Evolutionary conservation across 2,888 invertebrate genomes (phyloP).

Genomic region (Drosophila falleni): DNA sequence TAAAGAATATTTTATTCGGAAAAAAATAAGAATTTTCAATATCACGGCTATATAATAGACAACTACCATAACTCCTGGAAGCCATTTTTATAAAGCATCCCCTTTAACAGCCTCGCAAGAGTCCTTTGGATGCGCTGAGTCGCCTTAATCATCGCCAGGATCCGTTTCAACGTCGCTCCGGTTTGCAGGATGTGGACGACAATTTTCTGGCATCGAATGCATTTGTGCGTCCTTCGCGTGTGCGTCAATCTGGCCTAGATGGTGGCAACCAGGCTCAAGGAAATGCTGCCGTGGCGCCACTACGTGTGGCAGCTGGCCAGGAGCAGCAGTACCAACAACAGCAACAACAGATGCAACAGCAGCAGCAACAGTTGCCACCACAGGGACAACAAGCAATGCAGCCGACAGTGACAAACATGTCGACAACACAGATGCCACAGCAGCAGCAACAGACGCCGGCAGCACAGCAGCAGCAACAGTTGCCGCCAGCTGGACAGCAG

Average conservation of each 20-base stretch:
- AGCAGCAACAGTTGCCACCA: conserved; percentile 23
- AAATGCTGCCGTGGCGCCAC: conserved; percentile 30
- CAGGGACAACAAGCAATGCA: conserved; percentile 29
- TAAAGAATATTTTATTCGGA: too few species aligned
- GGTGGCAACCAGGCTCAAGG: conserved; percentile 19
- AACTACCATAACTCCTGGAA: neutral
- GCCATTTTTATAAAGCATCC: neutral
- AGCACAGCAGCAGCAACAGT: conserved; percentile 19
- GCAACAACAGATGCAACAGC: too few species aligned
- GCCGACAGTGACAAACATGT: conserved; percentile 16
- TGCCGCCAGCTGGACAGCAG: conserved; percentile 33
- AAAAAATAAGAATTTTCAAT: too few species aligned
- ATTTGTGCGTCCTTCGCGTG: conserved; percentile 70
- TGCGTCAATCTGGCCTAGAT: conserved; percentile 60
- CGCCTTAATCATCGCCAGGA: conserved; percentile 68
- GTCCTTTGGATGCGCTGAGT: conserved; percentile 83
- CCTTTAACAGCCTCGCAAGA: conserved; percentile 68
- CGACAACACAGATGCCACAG: conserved; percentile 24
- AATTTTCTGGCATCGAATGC: conserved; percentile 73
- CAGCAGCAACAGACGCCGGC: neutral
- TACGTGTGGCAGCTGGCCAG: conserved; percentile 56
- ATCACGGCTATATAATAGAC: neutral
- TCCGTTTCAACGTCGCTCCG: conserved; percentile 78
- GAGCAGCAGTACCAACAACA: conserved; percentile 43
- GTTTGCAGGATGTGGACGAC: conserved; percentile 82